Evolutionary conservation across 2,113 vertebrate genomes (phyloP), one percentile per base, ranked within the genome.

Genomic region (Silurus asotus): DNA sequence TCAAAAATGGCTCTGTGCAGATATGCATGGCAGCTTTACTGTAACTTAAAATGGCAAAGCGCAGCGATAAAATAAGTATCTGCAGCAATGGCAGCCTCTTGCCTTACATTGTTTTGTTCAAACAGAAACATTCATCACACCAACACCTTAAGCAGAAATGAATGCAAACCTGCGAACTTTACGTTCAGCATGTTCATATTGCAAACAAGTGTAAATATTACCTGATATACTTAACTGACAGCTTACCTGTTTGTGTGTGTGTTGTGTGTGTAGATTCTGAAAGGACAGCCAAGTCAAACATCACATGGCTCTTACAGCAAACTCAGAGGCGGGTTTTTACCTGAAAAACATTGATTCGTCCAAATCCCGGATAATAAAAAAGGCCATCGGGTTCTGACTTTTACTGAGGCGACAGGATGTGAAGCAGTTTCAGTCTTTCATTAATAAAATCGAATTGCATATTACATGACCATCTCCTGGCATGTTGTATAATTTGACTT

Each of bases 201-300:
- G 84, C 88, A 86, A 87, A 72, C 84, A 90, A 88, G 89, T 87
- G 86, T 45, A 55, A 78, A 56, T 14, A 67, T 20, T 19, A 56
- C 61, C 51, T 23, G 74, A 0, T 5, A 10, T 55, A 45, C 59
- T 65, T 65, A 79, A 78, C 61, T 20, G 1, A 51, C 19, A 37
- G 17, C 3, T 15, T 45, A 25, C 8, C 5, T 28, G 25, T 82
- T 23, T 62, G 20, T 77, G 72, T 77, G 72, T 58, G 67, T 58
- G 58, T 80, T 58, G 17, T 11, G 17, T 58, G 28, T 65, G 64
- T 74, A 88, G 87, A 72, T 89, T 55, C 70, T 56, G 49, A 86
- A 87, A 89, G 84, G 45, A 74, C 75, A 89, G 92, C 93, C 92
- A 93, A 92, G 90, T 91, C 89, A 93, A 94, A 93, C 92, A 94